phyloP scores from a whole-genome alignment of 2,888 invertebrate genomes.

The Himalopsyche tibetana region DNA sequence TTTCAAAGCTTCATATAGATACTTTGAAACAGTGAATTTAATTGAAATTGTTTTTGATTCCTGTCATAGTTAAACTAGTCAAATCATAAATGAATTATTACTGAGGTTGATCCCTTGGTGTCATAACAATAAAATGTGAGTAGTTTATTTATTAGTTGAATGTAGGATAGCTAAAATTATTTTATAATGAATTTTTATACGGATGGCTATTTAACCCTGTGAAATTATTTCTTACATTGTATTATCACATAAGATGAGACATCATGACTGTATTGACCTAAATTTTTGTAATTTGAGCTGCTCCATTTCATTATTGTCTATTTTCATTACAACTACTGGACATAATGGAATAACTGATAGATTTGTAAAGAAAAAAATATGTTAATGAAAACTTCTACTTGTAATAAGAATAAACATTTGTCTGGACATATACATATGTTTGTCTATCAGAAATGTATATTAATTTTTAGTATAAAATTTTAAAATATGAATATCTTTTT shows the following conservation, averaged over 20 bases:
- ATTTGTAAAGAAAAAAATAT: too few species aligned
- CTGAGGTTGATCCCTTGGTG: conserved; percentile 32
- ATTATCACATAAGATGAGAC: not conserved
- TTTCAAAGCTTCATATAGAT: not conserved
- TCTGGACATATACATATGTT: too few species aligned
- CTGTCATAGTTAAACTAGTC: conserved; percentile 7
- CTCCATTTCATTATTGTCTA: conserved; percentile 1
- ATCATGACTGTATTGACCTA: not conserved
- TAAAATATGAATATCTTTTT: too few species aligned
- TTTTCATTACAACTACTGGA: conserved; percentile 45
- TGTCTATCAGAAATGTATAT: too few species aligned
- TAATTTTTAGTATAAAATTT: too few species aligned
- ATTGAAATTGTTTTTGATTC: conserved; percentile 37
- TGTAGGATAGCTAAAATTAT: not conserved
- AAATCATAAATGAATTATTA: conserved; percentile 40
- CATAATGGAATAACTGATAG: too few species aligned
- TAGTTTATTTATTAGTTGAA: conserved; percentile 20
- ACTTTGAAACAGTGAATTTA: not conserved
- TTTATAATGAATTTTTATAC: conserved; percentile 6
- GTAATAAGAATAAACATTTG: too few species aligned
- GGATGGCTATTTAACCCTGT: conserved; percentile 3
- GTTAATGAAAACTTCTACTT: too few species aligned
- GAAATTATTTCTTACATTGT: not conserved
- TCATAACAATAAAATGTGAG: conserved; percentile 32
- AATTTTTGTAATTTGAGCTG: not conserved